Conservation (phyloP, 1,140 invertebrate genomes). For the Oedothorax gibbosus region DNA sequence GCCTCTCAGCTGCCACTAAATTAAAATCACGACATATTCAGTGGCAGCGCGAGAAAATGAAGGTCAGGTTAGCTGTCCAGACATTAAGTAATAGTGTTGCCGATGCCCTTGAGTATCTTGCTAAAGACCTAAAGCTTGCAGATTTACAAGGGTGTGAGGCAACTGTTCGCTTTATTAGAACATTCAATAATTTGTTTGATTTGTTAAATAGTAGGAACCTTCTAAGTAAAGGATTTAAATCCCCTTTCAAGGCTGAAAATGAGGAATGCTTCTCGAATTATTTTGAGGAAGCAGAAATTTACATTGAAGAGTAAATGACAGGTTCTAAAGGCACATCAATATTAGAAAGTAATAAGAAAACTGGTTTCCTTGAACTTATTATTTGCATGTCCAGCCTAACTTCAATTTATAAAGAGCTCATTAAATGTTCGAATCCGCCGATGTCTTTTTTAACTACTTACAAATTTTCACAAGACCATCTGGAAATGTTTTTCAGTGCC, state of each 20-base stretch:
- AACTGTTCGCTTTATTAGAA: background rate
- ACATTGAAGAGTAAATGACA: background rate
- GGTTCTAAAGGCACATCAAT: background rate
- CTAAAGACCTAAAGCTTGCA: background rate
- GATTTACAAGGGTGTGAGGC: background rate
- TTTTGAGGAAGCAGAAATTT: background rate
- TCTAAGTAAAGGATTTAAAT: background rate
- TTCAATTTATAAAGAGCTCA: background rate
- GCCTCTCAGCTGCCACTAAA: background rate
- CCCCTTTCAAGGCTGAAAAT: background rate
- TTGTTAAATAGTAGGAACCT: slow-evolving; percentile 12
- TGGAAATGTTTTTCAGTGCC: background rate
- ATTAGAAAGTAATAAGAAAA: background rate
- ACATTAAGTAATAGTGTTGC: slow-evolving; percentile 25
- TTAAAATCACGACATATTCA: background rate
- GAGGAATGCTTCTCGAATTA: background rate
- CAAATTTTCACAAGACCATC: slow-evolving; percentile 8
- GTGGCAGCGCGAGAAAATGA: slow-evolving; percentile 16
- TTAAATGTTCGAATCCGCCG: background rate
- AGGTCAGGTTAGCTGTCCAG: slow-evolving; percentile 15
- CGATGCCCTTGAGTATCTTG: background rate
- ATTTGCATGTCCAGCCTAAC: background rate
- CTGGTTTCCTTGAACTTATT: background rate
- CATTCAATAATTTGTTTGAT: slow-evolving; percentile 12
- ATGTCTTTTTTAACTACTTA: background rate